Conservation (phyloP, 1,140 invertebrate genomes). For the Drosophila pachea region DNA sequence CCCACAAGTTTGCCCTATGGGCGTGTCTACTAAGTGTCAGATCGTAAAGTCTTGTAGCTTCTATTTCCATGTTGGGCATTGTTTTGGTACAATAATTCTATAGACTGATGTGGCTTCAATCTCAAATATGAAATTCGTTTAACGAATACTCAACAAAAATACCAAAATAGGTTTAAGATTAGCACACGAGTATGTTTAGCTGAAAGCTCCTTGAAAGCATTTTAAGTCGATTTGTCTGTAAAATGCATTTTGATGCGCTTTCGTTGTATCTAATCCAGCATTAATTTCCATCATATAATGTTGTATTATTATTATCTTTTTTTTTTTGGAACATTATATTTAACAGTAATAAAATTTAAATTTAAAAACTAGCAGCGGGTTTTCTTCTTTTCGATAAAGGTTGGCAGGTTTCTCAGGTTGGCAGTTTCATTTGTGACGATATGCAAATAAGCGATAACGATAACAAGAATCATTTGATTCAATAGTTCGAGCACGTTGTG, state of each 20-base stretch:
- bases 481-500: conserved; percentile 35
- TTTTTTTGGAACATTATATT: conserved; percentile 16
- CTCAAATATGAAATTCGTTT: conserved; percentile 57
- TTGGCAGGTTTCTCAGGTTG: conserved; percentile 12
- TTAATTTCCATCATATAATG: conserved; percentile 15
- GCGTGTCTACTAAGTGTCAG: conserved; percentile 62
- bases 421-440: conserved; percentile 4
- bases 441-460: background rate
- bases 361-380: conserved; percentile 7
- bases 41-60: background rate
- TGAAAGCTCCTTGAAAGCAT: conserved; percentile 65
- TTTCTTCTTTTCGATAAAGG: background rate
- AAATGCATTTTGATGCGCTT: conserved; percentile 65
- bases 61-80: conserved; percentile 8
- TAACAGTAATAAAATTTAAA: conserved; percentile 34
- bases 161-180: conserved; percentile 59
- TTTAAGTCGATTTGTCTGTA: conserved; percentile 29
- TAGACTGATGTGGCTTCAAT: conserved; percentile 64
- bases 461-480: background rate
- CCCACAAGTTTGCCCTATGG: conserved; percentile 75
- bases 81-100: conserved; percentile 36
- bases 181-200: conserved; percentile 17
- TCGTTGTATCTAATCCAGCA: conserved; percentile 28
- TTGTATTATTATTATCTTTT: background rate
- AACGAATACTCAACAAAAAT: conserved; percentile 55